phyloP scores from a whole-genome alignment of 2,113 vertebrate species.

The Dromaius novaehollandiae region DNA sequence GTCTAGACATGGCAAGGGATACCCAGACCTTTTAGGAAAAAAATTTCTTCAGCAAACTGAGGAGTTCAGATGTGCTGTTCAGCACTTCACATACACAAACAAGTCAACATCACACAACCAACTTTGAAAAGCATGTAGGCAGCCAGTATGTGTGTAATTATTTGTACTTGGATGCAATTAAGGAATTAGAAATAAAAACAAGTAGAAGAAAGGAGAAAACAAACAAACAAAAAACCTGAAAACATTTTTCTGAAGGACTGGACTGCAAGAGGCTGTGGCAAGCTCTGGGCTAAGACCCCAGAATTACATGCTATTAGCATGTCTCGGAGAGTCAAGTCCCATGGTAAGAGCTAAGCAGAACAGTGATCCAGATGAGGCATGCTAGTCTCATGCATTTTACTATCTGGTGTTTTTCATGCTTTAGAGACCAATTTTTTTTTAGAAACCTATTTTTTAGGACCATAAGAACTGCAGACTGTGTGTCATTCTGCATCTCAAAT shows the following conservation, averaged over 20 bases:
- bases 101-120: background rate
- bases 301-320: rapidly evolving
- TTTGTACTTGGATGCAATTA: no score
- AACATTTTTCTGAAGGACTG: background rate
- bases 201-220: no score
- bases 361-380: rapidly evolving
- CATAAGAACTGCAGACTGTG: rapidly evolving
- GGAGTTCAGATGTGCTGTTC: background rate
- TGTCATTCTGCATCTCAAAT: rapidly evolving
- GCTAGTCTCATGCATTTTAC: no score
- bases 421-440: background rate
- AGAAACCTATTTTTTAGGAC: background rate
- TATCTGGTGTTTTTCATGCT: rapidly evolving
- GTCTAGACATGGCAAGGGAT: background rate
- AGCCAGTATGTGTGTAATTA: no score
- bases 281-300: background rate
- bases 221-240: no score
- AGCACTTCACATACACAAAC: background rate
- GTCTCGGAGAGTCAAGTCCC: rapidly evolving
- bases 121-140: background rate
- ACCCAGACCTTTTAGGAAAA: background rate
- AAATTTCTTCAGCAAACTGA: background rate
- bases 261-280: background rate
- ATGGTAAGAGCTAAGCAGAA: rapidly evolving
- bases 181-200: background rate